phyloP scores from a whole-genome alignment of 23 tunicate genomes.

The Trididemnum nubilum region DNA sequence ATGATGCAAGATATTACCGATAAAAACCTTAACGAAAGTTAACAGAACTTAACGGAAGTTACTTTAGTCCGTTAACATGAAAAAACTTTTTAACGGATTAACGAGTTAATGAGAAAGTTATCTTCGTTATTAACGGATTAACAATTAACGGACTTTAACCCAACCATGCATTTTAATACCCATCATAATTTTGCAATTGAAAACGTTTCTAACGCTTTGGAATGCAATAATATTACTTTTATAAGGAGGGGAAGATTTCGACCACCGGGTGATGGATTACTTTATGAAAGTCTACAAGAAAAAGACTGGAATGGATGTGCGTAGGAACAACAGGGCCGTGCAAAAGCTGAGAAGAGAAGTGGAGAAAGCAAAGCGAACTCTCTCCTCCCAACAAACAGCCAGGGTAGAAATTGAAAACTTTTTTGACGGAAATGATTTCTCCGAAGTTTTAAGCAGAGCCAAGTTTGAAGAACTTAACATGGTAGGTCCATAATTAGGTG shows the following conservation, averaged over 20 bases:
- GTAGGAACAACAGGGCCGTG: slow-evolving; percentile 38
- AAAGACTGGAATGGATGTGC: slow-evolving; percentile 42
- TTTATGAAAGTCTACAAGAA: slow-evolving; percentile 45
- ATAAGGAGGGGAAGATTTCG: slow-evolving; percentile 74
- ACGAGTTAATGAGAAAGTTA: no score
- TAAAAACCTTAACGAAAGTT: no score
- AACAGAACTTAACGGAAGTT: no score
- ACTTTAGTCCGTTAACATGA: no score
- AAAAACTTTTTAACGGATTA: no score
- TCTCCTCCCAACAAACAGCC: slow-evolving; percentile 48
- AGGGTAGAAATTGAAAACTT: slow-evolving; percentile 53
- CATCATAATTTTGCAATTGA: no score
- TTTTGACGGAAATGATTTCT: slow-evolving; percentile 48
- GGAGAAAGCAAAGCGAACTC: slow-evolving; percentile 49
- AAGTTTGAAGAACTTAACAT: slow-evolving; percentile 56
- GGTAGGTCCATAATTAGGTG: slow-evolving; percentile 33
- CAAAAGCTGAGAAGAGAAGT: slow-evolving; percentile 52
- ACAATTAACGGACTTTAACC: no score
- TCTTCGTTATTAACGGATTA: no score
- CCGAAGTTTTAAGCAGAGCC: slow-evolving; percentile 39
- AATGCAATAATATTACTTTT: no score
- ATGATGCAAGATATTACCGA: no score
- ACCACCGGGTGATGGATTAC: slow-evolving; percentile 54
- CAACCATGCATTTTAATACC: no score
- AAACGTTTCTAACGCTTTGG: no score